Percentiles rank a stretch among this genome's conserved stretches.
phyloP scores from a whole-genome alignment of 2,113 vertebrate genomes.

The Pteruthius melanotis region DNA sequence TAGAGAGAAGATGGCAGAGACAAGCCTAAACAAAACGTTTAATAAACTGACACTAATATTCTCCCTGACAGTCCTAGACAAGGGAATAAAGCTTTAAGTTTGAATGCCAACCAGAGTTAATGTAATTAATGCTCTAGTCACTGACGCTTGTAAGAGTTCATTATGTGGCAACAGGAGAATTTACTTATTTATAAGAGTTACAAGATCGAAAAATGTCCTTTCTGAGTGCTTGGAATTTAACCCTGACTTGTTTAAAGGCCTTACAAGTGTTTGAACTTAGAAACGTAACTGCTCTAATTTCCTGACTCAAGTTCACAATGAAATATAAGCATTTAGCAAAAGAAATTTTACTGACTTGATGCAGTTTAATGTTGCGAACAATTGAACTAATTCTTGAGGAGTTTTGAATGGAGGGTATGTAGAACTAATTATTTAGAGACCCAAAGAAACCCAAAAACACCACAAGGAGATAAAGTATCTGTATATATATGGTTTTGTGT shows the following conservation, averaged over 20 bases:
- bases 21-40: neutral
- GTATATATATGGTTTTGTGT: fast-evolving
- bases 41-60: neutral
- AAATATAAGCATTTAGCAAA: neutral
- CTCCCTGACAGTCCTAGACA: neutral
- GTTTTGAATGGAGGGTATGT: neutral
- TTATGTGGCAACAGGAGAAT: neutral
- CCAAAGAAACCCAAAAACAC: fast-evolving
- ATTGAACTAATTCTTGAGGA: neutral
- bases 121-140: constrained; percentile 10
- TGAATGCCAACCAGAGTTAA: neutral
- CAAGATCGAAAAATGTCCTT: neutral
- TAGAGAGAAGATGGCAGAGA: neutral
- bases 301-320: neutral
- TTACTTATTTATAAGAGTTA: constrained; percentile 18
- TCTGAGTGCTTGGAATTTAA: neutral
- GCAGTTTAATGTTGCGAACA: neutral
- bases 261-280: neutral
- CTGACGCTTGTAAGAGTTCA: neutral
- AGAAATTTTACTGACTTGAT: neutral
- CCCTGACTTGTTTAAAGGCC: neutral
- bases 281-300: neutral
- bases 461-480: neutral
- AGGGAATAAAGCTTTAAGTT: constrained; percentile 12
- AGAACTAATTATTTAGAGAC: neutral